Evolutionary conservation across 2,113 vertebrate genomes (phyloP).

Genomic region (Oryzias celebensis): DNA sequence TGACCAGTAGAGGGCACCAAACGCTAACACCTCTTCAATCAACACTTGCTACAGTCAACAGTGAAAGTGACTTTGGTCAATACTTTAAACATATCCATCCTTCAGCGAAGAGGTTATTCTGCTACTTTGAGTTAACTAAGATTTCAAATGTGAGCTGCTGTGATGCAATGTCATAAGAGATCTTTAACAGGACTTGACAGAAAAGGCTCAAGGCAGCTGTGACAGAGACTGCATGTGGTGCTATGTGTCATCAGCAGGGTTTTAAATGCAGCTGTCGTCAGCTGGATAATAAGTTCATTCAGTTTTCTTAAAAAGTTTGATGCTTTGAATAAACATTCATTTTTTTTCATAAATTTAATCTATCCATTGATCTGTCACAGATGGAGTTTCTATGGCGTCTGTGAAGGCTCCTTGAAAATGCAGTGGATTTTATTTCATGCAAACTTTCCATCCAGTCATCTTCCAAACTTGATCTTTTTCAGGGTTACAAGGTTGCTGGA

Average conservation of each 20-base stretch:
- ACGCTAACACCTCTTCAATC: neutral
- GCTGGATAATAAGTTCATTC: conserved; percentile 25
- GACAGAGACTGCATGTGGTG: conserved; percentile 5
- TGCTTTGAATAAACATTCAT: neutral
- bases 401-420: too few species aligned
- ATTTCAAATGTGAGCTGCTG: conserved; percentile 14
- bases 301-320: conserved; percentile 10
- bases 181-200: conserved; percentile 23
- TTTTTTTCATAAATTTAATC: neutral
- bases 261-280: conserved; percentile 38
- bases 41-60: neutral
- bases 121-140: conserved; percentile 15
- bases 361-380: neutral
- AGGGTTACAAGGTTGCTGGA: too few species aligned
- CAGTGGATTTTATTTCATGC: too few species aligned
- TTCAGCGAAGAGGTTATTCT: neutral
- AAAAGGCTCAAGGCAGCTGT: conserved; percentile 30
- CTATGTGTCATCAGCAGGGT: conserved; percentile 17
- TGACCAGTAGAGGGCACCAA: conserved; percentile 52
- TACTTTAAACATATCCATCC: neutral
- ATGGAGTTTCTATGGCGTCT: too few species aligned
- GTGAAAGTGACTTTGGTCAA: conserved; percentile 1
- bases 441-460: neutral
- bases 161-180: conserved; percentile 27
- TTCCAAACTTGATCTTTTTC: neutral